phyloP scores from a whole-genome alignment of 1,140 invertebrate genomes.

The Planococcus citri region DNA sequence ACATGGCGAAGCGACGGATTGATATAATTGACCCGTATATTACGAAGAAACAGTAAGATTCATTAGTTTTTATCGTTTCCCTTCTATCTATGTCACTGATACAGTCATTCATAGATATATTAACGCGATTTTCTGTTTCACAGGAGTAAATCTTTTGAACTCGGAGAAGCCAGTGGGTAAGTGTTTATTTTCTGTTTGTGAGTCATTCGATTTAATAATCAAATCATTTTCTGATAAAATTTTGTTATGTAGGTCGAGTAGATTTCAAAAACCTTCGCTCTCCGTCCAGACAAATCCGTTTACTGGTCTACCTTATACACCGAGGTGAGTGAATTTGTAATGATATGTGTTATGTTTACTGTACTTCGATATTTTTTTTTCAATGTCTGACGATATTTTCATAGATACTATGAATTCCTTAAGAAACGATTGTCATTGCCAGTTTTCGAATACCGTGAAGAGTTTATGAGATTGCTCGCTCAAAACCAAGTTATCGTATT shows the following conservation, averaged over 20 bases:
- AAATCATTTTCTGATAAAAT: too few species aligned
- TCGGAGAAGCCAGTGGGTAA: slow-evolving; percentile 21
- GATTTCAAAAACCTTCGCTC: neutral
- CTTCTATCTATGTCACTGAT: too few species aligned
- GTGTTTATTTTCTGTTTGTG: neutral
- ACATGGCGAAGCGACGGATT: slow-evolving; percentile 69
- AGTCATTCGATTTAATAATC: too few species aligned
- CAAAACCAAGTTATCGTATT: slow-evolving; percentile 86
- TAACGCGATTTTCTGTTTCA: too few species aligned
- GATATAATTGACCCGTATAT: slow-evolving; percentile 69
- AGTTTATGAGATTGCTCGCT: slow-evolving; percentile 84
- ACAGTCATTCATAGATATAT: too few species aligned
- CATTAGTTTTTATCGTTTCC: slow-evolving; percentile 17
- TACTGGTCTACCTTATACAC: slow-evolving; percentile 61
- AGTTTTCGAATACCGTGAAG: slow-evolving; percentile 93
- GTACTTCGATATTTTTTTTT: slow-evolving; percentile 13
- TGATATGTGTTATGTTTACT: slow-evolving; percentile 3
- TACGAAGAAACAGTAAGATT: slow-evolving; percentile 59
- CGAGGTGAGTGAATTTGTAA: slow-evolving; percentile 33
- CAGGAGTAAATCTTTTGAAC: slow-evolving; percentile 30
- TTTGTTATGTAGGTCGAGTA: neutral
- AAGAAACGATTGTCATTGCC: slow-evolving; percentile 83
- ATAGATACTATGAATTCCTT: slow-evolving; percentile 64
- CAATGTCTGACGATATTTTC: slow-evolving; percentile 21
- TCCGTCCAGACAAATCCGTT: slow-evolving; percentile 44